These are phyloP conservation scores for Monochamus alternatus DNA, from an alignment of 2,888 invertebrate species.

Conservation along the genomic window DNA sequence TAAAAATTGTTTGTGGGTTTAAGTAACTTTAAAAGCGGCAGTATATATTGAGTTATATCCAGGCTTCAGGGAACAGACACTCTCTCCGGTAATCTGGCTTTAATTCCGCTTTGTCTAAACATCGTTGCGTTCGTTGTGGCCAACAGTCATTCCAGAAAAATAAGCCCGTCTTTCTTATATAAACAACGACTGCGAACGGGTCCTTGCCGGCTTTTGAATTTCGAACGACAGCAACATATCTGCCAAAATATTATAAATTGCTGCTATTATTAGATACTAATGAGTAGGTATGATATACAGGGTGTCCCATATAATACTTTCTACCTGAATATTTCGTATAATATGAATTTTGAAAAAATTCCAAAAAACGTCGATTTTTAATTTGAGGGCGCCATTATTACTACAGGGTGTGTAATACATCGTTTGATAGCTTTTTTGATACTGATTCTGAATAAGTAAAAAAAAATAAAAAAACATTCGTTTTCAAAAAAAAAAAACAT, in stretches of 20 bases:
- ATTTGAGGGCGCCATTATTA: too few relatives aligned
- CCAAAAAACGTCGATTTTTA: too few relatives aligned
- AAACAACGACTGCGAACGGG: conserved; percentile 2
- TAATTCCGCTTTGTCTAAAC: conserved; percentile 50
- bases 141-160: conserved; percentile 34
- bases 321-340: too few relatives aligned
- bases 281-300: too few relatives aligned
- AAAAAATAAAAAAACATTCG: too few relatives aligned
- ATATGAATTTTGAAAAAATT: too few relatives aligned
- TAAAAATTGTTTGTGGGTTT: conserved; percentile 63
- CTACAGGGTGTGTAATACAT: too few relatives aligned
- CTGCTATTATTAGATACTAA: too few relatives aligned
- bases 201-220: conserved; percentile 13
- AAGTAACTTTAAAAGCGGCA: conserved; percentile 64
- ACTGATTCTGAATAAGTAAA: too few relatives aligned
- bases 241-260: not conserved
- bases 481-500: too few relatives aligned
- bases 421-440: too few relatives aligned
- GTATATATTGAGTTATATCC: conserved; percentile 64
- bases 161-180: conserved; percentile 21
- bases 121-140: conserved; percentile 44
- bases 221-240: conserved; percentile 6
- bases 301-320: too few relatives aligned
- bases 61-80: conserved; percentile 64
- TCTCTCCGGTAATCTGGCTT: conserved; percentile 53